Evolutionary conservation across 2,888 invertebrate species (phyloP).

Genomic region (Spatulosminthurus flaviceps): DNA sequence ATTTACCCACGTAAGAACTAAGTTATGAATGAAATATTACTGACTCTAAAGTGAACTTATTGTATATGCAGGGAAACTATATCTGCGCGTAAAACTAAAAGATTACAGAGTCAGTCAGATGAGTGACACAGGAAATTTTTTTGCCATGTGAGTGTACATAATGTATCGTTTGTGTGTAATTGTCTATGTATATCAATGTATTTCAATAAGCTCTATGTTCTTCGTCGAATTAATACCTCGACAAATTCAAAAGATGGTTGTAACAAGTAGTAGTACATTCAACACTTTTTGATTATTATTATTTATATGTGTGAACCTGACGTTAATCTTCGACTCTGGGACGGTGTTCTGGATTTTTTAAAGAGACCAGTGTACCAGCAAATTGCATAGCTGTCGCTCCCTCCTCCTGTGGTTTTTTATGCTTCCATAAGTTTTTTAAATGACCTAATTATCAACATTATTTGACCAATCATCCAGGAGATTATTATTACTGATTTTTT

Average conservation of each 20-base stretch:
- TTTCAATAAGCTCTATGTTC: background rate
- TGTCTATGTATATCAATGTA: background rate
- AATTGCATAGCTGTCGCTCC: no score
- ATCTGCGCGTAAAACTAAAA: background rate
- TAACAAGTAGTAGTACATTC: background rate
- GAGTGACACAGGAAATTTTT: background rate
- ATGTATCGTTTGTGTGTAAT: background rate
- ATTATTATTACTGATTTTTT: no score
- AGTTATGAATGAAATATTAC: background rate
- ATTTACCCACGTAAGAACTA: background rate
- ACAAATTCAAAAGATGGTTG: background rate
- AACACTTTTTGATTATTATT: background rate
- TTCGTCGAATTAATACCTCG: background rate
- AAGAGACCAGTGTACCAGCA: no score
- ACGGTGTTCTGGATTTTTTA: no score
- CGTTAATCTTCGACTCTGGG: no score
- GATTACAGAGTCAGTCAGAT: background rate
- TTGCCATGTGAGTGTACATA: slow-evolving; percentile 2
- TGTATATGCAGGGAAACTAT: background rate
- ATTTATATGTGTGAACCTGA: no score
- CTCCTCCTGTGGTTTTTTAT: no score
- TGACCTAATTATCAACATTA: no score
- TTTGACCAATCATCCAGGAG: no score
- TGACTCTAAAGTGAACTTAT: background rate
- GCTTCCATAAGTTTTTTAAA: no score